A percentile compares a stretch with the other conserved stretches of the same genome.
Evolutionary conservation across 64 coral and sea anemone species (phyloP).

Genomic region (Trachythela sp.): DNA sequence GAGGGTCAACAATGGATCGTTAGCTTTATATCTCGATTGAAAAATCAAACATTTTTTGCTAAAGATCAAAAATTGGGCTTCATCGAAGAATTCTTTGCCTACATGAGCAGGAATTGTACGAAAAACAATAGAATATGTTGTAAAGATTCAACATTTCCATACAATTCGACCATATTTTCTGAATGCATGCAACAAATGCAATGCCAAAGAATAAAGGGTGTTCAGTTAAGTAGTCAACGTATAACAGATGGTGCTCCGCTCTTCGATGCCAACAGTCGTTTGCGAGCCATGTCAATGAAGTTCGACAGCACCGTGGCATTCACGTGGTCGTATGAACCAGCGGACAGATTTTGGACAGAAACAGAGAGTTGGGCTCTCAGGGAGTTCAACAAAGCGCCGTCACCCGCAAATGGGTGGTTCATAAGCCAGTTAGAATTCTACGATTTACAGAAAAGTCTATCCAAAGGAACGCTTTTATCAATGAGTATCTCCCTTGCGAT

Average conservation of each 20-base stretch:
- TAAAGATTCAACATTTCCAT: constrained; percentile 57
- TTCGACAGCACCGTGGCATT: background rate
- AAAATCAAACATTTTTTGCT: constrained; percentile 70
- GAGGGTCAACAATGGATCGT: constrained; percentile 80
- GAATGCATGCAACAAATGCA: background rate
- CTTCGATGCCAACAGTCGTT: background rate
- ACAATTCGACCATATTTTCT: constrained; percentile 47
- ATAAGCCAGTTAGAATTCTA: constrained; percentile 82
- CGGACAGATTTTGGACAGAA: constrained; percentile 66
- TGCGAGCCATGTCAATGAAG: background rate
- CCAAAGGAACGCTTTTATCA: constrained; percentile 66
- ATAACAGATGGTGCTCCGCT: background rate
- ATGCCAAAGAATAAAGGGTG: background rate
- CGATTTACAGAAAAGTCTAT: constrained; percentile 81
- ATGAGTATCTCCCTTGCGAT: constrained; percentile 74
- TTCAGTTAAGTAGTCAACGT: background rate
- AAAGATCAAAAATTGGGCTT: constrained; percentile 56
- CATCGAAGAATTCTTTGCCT: constrained; percentile 74
- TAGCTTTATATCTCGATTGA: constrained; percentile 58
- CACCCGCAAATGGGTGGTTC: constrained; percentile 68
- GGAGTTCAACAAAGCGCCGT: constrained; percentile 59
- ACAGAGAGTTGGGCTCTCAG: constrained; percentile 68
- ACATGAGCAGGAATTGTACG: constrained; percentile 46
- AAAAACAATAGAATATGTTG: constrained; percentile 60
- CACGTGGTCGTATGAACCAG: constrained; percentile 51